phyloP scores from a whole-genome alignment of 2,797 vertebrate genomes.

The Neosilurus mollespiculum region DNA sequence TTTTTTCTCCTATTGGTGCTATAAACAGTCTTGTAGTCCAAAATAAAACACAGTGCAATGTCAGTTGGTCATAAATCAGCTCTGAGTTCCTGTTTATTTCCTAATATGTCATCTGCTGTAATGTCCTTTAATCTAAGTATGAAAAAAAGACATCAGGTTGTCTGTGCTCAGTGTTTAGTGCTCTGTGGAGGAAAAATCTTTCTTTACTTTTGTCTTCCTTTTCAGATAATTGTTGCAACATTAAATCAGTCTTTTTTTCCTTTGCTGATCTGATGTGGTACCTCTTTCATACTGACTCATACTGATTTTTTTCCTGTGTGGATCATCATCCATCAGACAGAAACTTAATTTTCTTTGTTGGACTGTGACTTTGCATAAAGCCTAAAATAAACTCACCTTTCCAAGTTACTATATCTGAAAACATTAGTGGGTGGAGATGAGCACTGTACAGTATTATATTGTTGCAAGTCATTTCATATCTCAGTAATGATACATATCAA shows the following conservation, averaged over 20 bases:
- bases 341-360: neutral
- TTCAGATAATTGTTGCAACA: neutral
- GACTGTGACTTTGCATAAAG: neutral
- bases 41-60: conserved; percentile 18
- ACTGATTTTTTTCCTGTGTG: neutral
- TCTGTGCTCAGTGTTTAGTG: neutral
- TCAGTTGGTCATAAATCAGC: neutral
- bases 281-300: neutral
- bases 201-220: neutral
- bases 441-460: neutral
- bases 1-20: conserved; percentile 43
- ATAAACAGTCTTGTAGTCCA: conserved; percentile 11
- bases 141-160: neutral
- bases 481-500: too few species aligned
- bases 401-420: neutral
- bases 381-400: neutral
- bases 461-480: too few species aligned
- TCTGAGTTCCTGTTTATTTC: neutral
- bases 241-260: neutral
- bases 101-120: neutral
- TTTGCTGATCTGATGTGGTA: neutral
- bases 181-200: neutral
- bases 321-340: neutral
- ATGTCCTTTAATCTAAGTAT: neutral
- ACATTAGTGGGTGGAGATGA: neutral